These are phyloP conservation scores for Australoheros scitulus DNA, from an alignment of 2,113 vertebrate species.

Conservation along the genomic window DNA sequence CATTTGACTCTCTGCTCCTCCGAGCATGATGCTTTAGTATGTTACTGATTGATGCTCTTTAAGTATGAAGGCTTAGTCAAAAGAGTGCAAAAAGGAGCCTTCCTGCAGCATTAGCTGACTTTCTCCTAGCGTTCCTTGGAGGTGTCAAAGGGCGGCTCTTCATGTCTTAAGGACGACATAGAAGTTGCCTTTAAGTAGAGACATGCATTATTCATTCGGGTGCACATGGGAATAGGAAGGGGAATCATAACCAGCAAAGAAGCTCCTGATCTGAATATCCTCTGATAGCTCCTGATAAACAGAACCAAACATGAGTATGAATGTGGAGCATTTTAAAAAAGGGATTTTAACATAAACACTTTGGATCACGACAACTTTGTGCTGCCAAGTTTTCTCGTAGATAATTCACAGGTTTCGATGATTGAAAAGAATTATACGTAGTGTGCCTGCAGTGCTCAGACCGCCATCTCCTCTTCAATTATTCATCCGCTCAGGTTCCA, in stretches of 20 bases:
- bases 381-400: constrained; percentile 2
- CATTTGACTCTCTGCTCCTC: neutral
- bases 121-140: neutral
- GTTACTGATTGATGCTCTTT: neutral
- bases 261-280: constrained; percentile 47
- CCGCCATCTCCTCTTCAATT: constrained; percentile 25
- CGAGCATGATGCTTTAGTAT: neutral
- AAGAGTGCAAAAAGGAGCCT: neutral
- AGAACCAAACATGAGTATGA: constrained; percentile 31
- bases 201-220: constrained; percentile 58
- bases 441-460: neutral
- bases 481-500: constrained; percentile 50
- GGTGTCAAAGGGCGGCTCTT: constrained; percentile 15
- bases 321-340: constrained; percentile 42
- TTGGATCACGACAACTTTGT: constrained; percentile 27
- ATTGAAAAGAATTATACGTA: constrained; percentile 44
- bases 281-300: constrained; percentile 56
- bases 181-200: constrained; percentile 34
- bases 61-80: neutral
- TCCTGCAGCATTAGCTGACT: neutral
- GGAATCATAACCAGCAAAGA: constrained; percentile 36
- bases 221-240: constrained; percentile 18
- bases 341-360: constrained; percentile 18
- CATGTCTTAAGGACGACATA: constrained; percentile 17
- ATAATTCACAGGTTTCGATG: constrained; percentile 47